Evolutionary conservation across 30 jellyfish, hydroid and myxozoan species (phyloP).

Genomic region (Pseudorhiza aurosa): DNA sequence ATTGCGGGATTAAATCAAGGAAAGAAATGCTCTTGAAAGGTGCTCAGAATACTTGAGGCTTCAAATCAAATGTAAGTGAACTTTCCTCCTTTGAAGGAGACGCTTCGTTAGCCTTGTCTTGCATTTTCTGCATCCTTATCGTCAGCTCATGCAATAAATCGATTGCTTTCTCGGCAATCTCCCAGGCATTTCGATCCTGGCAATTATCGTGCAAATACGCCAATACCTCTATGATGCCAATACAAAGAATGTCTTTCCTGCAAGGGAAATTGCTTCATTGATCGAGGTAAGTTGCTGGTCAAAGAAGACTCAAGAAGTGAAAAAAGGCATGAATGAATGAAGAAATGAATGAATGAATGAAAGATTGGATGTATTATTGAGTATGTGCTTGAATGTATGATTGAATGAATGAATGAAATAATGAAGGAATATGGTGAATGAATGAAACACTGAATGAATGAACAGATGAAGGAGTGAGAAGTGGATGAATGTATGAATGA

Average conservation of each 20-base stretch:
- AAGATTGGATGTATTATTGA: no score
- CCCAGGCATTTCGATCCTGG: slow-evolving; percentile 97
- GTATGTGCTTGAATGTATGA: no score
- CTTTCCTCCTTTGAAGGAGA: slow-evolving; percentile 11
- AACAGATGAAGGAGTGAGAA: no score
- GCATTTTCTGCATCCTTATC: slow-evolving; percentile 53
- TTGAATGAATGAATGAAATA: no score
- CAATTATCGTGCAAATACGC: slow-evolving; percentile 95
- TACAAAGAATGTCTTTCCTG: slow-evolving; percentile 84
- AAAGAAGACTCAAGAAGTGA: no score
- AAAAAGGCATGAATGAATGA: no score
- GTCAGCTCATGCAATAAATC: slow-evolving; percentile 89
- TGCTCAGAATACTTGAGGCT: slow-evolving; percentile 7
- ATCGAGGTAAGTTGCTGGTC: no score
- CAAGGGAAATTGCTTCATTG: neutral
- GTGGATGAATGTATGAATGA: neutral
- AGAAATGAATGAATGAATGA: no score
- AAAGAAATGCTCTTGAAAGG: neutral
- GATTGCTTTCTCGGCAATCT: slow-evolving; percentile 95
- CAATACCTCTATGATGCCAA: slow-evolving; percentile 92
- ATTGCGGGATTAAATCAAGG: neutral
- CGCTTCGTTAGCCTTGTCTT: slow-evolving; percentile 7
- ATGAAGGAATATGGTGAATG: no score
- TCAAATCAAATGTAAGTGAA: slow-evolving; percentile 13
- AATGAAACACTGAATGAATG: no score